Evolutionary conservation across 2,888 invertebrate genomes (phyloP).

Genomic region (Phymatocera aterrima): DNA sequence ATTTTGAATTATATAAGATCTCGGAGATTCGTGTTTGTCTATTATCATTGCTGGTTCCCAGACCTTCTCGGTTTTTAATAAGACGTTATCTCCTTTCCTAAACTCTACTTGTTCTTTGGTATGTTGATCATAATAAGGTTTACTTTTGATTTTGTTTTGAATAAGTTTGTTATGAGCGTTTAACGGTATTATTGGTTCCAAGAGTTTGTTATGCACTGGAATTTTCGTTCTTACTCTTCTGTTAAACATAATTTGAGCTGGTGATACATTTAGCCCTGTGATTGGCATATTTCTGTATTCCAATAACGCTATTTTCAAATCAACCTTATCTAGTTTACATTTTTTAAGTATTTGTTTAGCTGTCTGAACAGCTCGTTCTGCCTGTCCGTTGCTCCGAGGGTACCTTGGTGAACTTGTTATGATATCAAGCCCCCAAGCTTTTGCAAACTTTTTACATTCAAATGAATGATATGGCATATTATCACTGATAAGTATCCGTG

Average conservation of each 20-base stretch:
- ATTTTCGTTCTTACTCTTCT: conserved; percentile 36
- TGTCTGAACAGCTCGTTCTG: conserved; percentile 49
- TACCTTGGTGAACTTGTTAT: conserved; percentile 37
- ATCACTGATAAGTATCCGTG: conserved; percentile 40
- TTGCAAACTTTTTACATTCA: conserved; percentile 13
- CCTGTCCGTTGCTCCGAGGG: conserved; percentile 31
- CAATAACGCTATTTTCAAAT: conserved; percentile 28
- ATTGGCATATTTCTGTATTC: neutral
- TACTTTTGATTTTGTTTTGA: neutral
- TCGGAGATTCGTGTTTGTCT: neutral
- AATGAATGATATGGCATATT: conserved; percentile 43
- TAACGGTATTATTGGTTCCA: neutral
- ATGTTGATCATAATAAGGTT: neutral
- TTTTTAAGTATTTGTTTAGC: conserved; percentile 47
- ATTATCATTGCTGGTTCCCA: conserved; percentile 1
- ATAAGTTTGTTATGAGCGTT: neutral
- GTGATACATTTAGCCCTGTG: neutral
- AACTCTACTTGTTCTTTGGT: neutral
- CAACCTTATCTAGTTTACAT: neutral
- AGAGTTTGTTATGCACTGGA: conserved; percentile 23
- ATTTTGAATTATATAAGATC: neutral
- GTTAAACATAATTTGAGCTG: conserved; percentile 40
- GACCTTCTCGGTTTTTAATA: neutral
- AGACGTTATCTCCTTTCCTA: neutral
- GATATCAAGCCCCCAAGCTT: conserved; percentile 36